Evolutionary conservation across 64 coral and sea anemone genomes (phyloP).

Genomic region (Stichodactyla helianthus): DNA sequence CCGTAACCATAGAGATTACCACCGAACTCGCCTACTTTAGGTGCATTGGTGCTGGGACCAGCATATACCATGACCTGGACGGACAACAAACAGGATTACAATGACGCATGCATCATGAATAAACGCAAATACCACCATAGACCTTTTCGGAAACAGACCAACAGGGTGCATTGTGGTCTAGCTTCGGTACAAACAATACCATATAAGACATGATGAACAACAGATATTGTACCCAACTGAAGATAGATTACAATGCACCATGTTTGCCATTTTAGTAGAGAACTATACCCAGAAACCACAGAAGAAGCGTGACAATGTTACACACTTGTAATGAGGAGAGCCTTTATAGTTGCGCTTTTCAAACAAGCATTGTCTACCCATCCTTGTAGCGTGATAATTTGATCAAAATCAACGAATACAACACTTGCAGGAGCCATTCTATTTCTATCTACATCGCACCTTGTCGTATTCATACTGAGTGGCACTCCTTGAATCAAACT

Average conservation of each 20-base stretch:
- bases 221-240: too few relatives aligned
- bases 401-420: too few relatives aligned
- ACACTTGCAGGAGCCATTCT: too few relatives aligned
- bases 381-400: too few relatives aligned
- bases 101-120: neutral
- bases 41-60: constrained; percentile 40
- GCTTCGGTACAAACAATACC: too few relatives aligned
- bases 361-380: neutral
- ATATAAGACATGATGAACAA: too few relatives aligned
- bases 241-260: too few relatives aligned
- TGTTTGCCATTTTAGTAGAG: too few relatives aligned
- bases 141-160: too few relatives aligned
- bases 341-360: neutral
- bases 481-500: constrained; percentile 81
- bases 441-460: constrained; percentile 26
- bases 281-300: neutral
- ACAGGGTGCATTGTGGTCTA: too few relatives aligned
- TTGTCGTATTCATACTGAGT: constrained; percentile 99
- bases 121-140: too few relatives aligned
- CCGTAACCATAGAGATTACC: constrained; percentile 80
- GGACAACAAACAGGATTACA: neutral
- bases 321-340: neutral
- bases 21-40: constrained; percentile 86
- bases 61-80: constrained; percentile 69
- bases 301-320: neutral